These are phyloP conservation scores for Nephrocerus scutellatus DNA, from an alignment of 2,888 invertebrate species.

Conservation along the genomic window DNA sequence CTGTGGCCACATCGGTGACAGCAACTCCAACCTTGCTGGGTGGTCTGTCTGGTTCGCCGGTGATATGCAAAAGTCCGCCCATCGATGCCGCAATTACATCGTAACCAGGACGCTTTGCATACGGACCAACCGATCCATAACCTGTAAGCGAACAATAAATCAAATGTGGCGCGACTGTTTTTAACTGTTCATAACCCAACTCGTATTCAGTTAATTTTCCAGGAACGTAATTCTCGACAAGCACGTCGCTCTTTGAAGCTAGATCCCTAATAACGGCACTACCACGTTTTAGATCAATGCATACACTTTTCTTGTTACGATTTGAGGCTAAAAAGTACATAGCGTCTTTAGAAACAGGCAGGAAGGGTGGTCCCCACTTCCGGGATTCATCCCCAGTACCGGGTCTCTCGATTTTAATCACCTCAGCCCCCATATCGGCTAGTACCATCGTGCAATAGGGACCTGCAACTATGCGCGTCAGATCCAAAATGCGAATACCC, in stretches of 20 bases:
- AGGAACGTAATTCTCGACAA: constrained; percentile 91
- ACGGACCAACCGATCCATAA: constrained; percentile 83
- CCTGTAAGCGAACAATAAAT: constrained; percentile 94
- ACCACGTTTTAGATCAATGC: constrained; percentile 70
- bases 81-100: constrained; percentile 92
- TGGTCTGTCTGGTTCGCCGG: constrained; percentile 74
- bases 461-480: constrained; percentile 85
- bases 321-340: constrained; percentile 84
- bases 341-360: constrained; percentile 58
- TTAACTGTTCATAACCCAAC: constrained; percentile 73
- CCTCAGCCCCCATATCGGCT: constrained; percentile 86
- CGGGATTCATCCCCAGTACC: constrained; percentile 85
- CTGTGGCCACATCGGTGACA: constrained; percentile 89
- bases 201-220: constrained; percentile 72
- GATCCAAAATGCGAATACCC: constrained; percentile 68
- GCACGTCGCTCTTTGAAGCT: constrained; percentile 70
- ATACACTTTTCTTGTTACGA: constrained; percentile 89
- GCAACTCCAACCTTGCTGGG: constrained; percentile 92
- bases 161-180: constrained; percentile 63
- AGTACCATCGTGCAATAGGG: constrained; percentile 92
- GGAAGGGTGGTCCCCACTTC: constrained; percentile 89
- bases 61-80: constrained; percentile 83
- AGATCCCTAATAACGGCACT: constrained; percentile 68
- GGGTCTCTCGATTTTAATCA: constrained; percentile 86
- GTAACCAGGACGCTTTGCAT: constrained; percentile 81